Percentiles rank a stretch among this genome's conserved stretches.
Evolutionary conservation across 2,888 invertebrate genomes (phyloP).

Genomic region (Amphipoea lucens): DNA sequence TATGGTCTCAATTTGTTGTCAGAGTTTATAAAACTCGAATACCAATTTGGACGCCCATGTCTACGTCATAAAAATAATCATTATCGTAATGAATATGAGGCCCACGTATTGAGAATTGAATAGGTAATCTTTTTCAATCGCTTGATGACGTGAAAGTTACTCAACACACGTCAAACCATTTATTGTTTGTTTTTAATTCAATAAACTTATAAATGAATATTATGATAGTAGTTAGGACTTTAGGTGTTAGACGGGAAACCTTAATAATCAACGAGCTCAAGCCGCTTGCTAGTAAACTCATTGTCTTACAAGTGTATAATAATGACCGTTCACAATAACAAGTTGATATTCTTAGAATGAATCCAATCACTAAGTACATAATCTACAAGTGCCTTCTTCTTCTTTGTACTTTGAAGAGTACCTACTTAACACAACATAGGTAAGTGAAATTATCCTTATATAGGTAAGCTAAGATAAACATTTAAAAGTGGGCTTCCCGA

Average conservation of each 20-base stretch:
- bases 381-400: constrained; percentile 13
- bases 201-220: constrained; percentile 3
- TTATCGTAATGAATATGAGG: constrained; percentile 51
- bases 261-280: constrained; percentile 8
- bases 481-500: constrained; percentile 5
- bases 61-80: constrained; percentile 47
- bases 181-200: constrained; percentile 11
- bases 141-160: constrained; percentile 22
- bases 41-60: constrained; percentile 29
- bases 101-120: constrained; percentile 50
- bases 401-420: background rate
- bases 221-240: background rate
- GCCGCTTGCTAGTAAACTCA: constrained; percentile 29
- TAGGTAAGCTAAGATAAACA: background rate
- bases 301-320: constrained; percentile 23
- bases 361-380: constrained; percentile 15
- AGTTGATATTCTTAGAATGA: constrained; percentile 31
- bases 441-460: background rate
- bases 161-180: constrained; percentile 1
- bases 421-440: background rate
- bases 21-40: constrained; percentile 37
- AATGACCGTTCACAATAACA: background rate
- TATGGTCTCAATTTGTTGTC: constrained; percentile 15
- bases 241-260: background rate
- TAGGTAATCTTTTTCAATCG: constrained; percentile 42